Conservation (phyloP, 30 jellyfish, hydroid and myxozoan species). For the Aurelia coerulea region DNA sequence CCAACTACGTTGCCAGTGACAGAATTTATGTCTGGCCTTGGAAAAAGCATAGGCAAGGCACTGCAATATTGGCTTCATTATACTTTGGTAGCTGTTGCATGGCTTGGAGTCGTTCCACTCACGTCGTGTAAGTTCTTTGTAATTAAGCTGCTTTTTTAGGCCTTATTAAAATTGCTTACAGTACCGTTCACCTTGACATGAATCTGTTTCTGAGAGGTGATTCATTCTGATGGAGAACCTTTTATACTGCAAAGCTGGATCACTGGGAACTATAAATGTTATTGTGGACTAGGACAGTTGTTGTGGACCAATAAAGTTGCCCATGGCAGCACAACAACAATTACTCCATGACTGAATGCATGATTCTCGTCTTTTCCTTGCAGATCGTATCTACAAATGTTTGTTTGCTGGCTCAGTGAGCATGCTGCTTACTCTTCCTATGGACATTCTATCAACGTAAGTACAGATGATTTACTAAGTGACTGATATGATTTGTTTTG, state of each 20-base stretch:
- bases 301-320: too few relatives aligned
- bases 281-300: too few relatives aligned
- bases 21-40: conserved; percentile 90
- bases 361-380: background rate
- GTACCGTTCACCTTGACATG: too few relatives aligned
- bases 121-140: conserved; percentile 84
- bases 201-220: too few relatives aligned
- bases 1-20: conserved; percentile 85
- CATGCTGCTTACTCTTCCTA: conserved; percentile 87
- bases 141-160: too few relatives aligned
- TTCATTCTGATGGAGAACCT: too few relatives aligned
- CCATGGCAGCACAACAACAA: too few relatives aligned
- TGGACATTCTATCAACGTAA: conserved; percentile 94
- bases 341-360: too few relatives aligned
- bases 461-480: background rate
- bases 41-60: conserved; percentile 86
- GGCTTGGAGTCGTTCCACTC: conserved; percentile 99
- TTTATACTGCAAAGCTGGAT: too few relatives aligned
- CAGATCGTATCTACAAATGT: conserved; percentile 96
- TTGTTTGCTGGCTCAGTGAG: conserved; percentile 96
- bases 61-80: conserved; percentile 93
- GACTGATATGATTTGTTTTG: too few relatives aligned
- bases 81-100: conserved; percentile 92
- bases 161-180: too few relatives aligned
- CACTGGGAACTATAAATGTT: too few relatives aligned